A percentile compares a stretch with the other conserved stretches of the same genome.
phyloP scores from a whole-genome alignment of 2,888 invertebrate species.

The Chrysomela aeneicollis region DNA sequence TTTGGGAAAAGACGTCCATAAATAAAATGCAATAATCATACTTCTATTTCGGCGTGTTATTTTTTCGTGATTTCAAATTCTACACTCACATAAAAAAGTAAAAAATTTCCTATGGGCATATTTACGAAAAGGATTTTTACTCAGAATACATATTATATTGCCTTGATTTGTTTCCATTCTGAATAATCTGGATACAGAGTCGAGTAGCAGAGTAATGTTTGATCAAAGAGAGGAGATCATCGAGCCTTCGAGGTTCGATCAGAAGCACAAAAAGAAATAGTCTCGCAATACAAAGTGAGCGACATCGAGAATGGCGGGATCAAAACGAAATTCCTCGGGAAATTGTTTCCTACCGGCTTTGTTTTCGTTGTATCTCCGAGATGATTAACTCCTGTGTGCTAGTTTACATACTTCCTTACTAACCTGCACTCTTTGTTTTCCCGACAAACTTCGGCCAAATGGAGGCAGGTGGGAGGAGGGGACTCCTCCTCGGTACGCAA shows the following conservation, averaged over 20 bases:
- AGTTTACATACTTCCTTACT: slow-evolving; percentile 60
- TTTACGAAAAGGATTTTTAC: no score
- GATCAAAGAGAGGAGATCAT: neutral
- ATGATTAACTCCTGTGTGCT: neutral
- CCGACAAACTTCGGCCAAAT: slow-evolving; percentile 83
- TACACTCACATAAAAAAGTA: no score
- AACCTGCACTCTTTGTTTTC: slow-evolving; percentile 87
- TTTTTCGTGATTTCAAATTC: no score
- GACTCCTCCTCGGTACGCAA: slow-evolving; percentile 70
- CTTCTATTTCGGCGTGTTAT: no score
- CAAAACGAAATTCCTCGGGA: slow-evolving; percentile 19
- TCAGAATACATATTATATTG: no score
- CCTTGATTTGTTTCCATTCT: no score
- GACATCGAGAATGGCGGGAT: slow-evolving; percentile 2
- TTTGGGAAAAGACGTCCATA: no score
- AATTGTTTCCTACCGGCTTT: slow-evolving; percentile 17
- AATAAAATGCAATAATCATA: no score
- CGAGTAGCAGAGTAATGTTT: neutral
- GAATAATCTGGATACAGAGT: no score
- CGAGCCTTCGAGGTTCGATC: neutral
- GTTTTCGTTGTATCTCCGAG: neutral
- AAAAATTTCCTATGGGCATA: no score
- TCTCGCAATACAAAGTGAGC: neutral
- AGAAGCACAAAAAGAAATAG: neutral
- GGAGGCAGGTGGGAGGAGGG: slow-evolving; percentile 86